These are phyloP conservation scores for Montifringilla adamsi DNA, from an alignment of 2,113 vertebrate species.

Conservation along the genomic window DNA sequence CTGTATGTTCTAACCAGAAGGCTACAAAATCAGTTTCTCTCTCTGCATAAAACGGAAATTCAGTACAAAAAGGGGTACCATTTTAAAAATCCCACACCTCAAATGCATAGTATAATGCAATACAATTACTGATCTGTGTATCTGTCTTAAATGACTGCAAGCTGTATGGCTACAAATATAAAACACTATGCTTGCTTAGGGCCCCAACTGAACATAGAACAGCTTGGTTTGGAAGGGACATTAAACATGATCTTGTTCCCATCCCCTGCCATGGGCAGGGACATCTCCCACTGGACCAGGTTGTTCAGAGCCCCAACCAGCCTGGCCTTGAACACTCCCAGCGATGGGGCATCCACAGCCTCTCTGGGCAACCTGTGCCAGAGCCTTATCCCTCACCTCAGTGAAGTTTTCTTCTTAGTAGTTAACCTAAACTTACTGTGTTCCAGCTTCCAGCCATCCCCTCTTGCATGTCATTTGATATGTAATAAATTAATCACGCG, in stretches of 20 bases:
- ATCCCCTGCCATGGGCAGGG: not conserved
- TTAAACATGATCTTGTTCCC: not conserved
- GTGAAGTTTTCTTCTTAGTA: not conserved
- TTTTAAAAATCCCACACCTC: not conserved
- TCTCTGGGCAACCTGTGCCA: not conserved
- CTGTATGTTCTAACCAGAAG: not conserved
- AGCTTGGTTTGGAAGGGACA: no score
- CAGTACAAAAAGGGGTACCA: not conserved
- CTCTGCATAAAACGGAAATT: not conserved
- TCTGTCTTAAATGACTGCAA: no score
- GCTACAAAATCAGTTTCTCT: not conserved
- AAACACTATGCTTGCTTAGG: not conserved
- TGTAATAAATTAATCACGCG: rapidly evolving
- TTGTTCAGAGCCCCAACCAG: not conserved
- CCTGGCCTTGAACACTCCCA: not conserved
- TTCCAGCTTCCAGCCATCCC: not conserved
- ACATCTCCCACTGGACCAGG: not conserved
- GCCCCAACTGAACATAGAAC: rapidly evolving
- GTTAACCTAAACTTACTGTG: not conserved
- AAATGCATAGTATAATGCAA: not conserved
- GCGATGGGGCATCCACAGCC: not conserved
- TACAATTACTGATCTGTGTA: not conserved
- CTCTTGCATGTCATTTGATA: no score
- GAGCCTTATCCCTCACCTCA: no score
- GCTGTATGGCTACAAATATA: no score